These are phyloP conservation scores for Spinibarbus caldwelli DNA, from an alignment of 2,797 vertebrate genomes.

Conservation along the genomic window DNA sequence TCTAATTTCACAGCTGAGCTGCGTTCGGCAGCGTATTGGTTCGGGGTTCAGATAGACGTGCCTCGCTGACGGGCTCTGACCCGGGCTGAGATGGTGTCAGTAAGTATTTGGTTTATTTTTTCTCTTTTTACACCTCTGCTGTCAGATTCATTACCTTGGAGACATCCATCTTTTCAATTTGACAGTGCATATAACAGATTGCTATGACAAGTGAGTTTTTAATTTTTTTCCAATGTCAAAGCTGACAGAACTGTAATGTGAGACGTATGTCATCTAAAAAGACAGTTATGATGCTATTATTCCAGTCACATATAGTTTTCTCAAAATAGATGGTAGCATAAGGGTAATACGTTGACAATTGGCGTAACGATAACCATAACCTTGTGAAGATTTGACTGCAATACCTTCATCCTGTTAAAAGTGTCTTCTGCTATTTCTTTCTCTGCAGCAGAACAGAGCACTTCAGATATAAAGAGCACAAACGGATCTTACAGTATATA, in stretches of 20 bases:
- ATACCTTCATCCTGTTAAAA: neutral
- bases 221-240: constrained; percentile 50
- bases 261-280: constrained; percentile 24
- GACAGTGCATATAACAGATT: constrained; percentile 64
- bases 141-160: constrained; percentile 53
- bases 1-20: constrained; percentile 80
- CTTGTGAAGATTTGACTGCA: constrained; percentile 24
- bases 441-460: neutral
- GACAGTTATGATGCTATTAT: constrained; percentile 41
- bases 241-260: constrained; percentile 28
- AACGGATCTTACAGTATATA: neutral
- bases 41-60: constrained; percentile 64
- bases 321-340: constrained; percentile 37
- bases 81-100: constrained; percentile 56
- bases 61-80: constrained; percentile 64
- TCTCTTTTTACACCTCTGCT: constrained; percentile 55
- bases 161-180: constrained; percentile 68
- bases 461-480: constrained; percentile 5
- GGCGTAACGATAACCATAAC: constrained; percentile 19
- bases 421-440: neutral
- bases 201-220: constrained; percentile 59
- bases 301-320: constrained; percentile 19
- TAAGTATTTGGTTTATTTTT: constrained; percentile 50
- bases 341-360: constrained; percentile 33
- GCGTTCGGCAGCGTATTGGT: constrained; percentile 60